Base-by-base conservation (phyloP, 1,140 invertebrate species). In the Dendroctonus ponderosae region DNA sequence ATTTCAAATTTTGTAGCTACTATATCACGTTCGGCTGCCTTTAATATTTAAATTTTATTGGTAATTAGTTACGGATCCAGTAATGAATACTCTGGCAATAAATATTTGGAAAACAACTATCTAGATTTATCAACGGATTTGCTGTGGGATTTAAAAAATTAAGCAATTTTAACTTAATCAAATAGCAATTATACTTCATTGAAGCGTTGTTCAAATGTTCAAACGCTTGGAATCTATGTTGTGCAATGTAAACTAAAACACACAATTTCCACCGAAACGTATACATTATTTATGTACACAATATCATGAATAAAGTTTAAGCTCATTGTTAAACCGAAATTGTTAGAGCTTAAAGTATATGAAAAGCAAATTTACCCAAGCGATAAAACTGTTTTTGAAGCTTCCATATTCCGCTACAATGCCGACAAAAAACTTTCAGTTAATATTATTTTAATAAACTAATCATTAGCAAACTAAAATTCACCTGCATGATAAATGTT, bases 361-460 rank as follows among this genome's bases (percentile, higher is more conserved):
- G 57, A 59, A 59, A 59, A 59, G 57, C 57, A 59, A 46, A 59
- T 59, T 59, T 59, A 59, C 57, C 7, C 11, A 59, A 26, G 40
- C n/a, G 57, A 59, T 59, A 46, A 59, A 59, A 59, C 57, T 59
- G 57, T 59, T 59, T 56, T 59, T 15, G 43, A 38, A 59, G 57
- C 57, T 59, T 26, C 41, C 26, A 11, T 14, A n/a, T 46, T 40
- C 26, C 37, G 37, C 41, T 15, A 46, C 5, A 42, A 44, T 59
- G 56, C 56, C 12, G 56, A 26, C 44, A 37, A 61, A 61, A 61
- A 61, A 50, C 56, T 58, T 61, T 61, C 26, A 11, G 58, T 50
- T 61, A 61, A 61, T 61, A 50, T 61, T 61, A 49, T 61, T 59
- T 59, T 59, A 59, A 59, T 59, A 61, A 61, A 61, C 58, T 50